A percentile compares a stretch with the other conserved stretches of the same genome.
Conservation (phyloP, 30 jellyfish, hydroid and myxozoan genomes). For the Aurelia sp. region DNA sequence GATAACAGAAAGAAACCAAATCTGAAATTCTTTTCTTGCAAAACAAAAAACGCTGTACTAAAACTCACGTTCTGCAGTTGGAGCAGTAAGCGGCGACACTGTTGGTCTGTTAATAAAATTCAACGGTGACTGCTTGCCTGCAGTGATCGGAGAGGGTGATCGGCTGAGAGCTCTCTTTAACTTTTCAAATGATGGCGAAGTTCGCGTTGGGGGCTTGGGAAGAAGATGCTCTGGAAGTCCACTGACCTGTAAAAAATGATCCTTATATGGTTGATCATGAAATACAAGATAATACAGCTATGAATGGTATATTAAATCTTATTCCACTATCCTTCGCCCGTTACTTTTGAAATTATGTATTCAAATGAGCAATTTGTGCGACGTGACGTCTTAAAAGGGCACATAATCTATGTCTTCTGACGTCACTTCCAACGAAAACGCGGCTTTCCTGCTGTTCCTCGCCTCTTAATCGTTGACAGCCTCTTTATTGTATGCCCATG, state of each 20-base stretch:
- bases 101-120: slow-evolving; percentile 49
- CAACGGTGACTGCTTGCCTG: slow-evolving; percentile 59
- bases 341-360: no score
- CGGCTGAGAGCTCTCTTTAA: slow-evolving; percentile 91
- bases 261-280: no score
- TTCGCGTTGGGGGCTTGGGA: slow-evolving; percentile 92
- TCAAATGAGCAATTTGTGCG: no score
- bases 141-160: slow-evolving; percentile 87
- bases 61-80: slow-evolving; percentile 48
- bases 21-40: neutral
- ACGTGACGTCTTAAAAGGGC: no score
- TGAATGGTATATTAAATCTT: no score
- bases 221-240: slow-evolving; percentile 99
- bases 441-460: no score
- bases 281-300: neutral
- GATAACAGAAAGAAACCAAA: neutral
- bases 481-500: neutral
- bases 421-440: no score
- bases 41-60: no score
- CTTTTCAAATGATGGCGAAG: slow-evolving; percentile 97
- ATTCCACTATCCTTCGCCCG: no score
- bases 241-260: slow-evolving; percentile 77
- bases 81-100: slow-evolving; percentile 63
- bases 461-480: neutral
- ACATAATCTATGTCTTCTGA: no score